Base-by-base conservation (phyloP, 2,113 vertebrate genomes). In the Lophotis ruficrista region DNA sequence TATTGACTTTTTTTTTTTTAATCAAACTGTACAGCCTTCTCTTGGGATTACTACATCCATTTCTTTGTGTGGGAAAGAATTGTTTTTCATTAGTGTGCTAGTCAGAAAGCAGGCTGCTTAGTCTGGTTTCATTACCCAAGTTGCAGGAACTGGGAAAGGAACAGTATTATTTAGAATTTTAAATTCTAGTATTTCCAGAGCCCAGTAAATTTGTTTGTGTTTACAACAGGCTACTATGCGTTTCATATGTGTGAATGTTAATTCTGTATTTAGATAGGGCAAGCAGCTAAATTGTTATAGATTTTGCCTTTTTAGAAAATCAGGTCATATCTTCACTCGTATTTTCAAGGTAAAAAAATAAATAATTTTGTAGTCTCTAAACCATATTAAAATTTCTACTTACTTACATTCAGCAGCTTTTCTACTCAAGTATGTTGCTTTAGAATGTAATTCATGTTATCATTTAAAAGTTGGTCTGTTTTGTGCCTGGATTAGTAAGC, bases 21-120 rank as follows among this genome's bases (percentile, higher is more conserved):
- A 94, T 93, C 58, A 80, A 78, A 75, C 62, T 73, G 58, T 83
- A 62, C 75, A 28, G 31, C 69, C 54, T 82, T 88, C 90, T 90
- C 88, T 85, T 88, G 92, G 93, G 92, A 93, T 94, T 95, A 77
- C 87, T 47, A 53, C 92, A 71, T 94, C 47, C 64, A 95, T 94
- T 94, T 87, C 93, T 95, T 96, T 95, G 92, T 96, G 94, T 97
- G 90, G 90, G 90, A 88, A 96, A 95, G 87, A 93, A 94, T 96
- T 96, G 90, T 90, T 96, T 96, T 96, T 95, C 85, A 86, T 96
- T 94, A 96, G 96, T 77, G 90, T 94, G 90, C 85, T 91, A 51
- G 79, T 96, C 87, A 88, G 94, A 94, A 95, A 76, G 68, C 84
- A 87, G 75, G 30, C 90, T 86, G 82, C 90, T 93, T 88, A 58